Conservation (phyloP, 30 jellyfish, hydroid and myxozoan genomes). For the Aurelia sp. region DNA sequence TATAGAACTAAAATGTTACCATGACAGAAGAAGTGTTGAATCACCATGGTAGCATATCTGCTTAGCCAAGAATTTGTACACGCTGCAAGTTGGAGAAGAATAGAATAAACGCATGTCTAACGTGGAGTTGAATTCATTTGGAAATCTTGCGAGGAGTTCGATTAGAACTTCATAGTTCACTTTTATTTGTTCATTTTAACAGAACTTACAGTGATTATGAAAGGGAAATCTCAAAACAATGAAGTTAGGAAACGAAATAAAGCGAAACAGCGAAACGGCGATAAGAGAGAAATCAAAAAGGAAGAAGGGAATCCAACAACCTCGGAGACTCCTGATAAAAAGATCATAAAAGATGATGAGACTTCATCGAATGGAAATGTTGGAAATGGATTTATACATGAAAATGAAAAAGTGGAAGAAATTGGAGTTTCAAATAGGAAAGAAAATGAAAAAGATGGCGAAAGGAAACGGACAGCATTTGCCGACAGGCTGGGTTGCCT, state of each 20-base stretch:
- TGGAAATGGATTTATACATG: not conserved
- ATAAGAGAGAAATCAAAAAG: not conserved
- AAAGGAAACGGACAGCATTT: not conserved
- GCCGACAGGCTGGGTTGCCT: conserved; percentile 48
- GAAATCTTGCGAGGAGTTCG: too few species aligned
- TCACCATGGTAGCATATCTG: conserved; percentile 10
- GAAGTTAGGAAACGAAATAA: conserved; percentile 23
- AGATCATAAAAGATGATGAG: not conserved
- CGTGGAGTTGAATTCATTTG: too few species aligned
- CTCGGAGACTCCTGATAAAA: not conserved
- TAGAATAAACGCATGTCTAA: not conserved
- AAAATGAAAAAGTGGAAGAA: conserved; percentile 2
- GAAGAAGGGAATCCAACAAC: not conserved
- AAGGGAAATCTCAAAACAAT: not conserved
- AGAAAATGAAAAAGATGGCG: not conserved
- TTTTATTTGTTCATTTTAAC: too few species aligned
- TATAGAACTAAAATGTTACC: too few species aligned
- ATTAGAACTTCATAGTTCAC: too few species aligned
- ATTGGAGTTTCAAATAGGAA: conserved; percentile 3
- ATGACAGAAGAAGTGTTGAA: not conserved
- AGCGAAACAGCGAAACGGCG: not conserved
- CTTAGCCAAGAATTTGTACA: conserved; percentile 24
- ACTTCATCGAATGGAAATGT: not conserved
- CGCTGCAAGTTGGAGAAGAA: not conserved
- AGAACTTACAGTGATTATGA: not conserved